Conservation (phyloP, 2,888 invertebrate genomes). For the Cybosia mesomella region DNA sequence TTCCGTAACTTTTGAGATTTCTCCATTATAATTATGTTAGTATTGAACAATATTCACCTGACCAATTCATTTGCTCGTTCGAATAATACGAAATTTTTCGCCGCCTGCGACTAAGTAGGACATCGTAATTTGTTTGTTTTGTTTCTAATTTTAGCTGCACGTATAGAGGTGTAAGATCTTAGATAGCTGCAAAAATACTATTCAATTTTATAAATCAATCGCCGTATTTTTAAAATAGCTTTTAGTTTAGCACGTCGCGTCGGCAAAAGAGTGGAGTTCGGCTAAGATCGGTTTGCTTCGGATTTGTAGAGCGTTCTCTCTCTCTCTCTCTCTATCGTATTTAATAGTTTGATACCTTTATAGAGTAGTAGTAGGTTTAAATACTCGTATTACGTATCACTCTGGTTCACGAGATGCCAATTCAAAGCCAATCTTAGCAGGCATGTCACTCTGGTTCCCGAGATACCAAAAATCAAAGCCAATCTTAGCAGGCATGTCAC, state of each 20-base stretch:
- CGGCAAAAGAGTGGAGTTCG: no score
- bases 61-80: not conserved
- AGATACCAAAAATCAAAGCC: no score
- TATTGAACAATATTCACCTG: not conserved
- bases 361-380: no score
- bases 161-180: not conserved
- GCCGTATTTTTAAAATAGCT: not conserved
- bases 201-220: not conserved
- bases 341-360: no score
- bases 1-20: not conserved
- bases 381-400: no score
- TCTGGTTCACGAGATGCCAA: no score
- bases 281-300: no score
- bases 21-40: not conserved
- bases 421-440: no score
- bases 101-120: not conserved
- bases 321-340: no score
- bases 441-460: no score
- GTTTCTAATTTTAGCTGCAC: not conserved
- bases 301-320: no score
- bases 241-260: not conserved
- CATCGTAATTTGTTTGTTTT: not conserved
- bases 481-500: no score
- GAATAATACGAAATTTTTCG: not conserved
- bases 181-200: not conserved